Evolutionary conservation across 2,888 invertebrate species (phyloP), one percentile per base, ranked within the genome.

Genomic region (Sminthurinus aureus): DNA sequence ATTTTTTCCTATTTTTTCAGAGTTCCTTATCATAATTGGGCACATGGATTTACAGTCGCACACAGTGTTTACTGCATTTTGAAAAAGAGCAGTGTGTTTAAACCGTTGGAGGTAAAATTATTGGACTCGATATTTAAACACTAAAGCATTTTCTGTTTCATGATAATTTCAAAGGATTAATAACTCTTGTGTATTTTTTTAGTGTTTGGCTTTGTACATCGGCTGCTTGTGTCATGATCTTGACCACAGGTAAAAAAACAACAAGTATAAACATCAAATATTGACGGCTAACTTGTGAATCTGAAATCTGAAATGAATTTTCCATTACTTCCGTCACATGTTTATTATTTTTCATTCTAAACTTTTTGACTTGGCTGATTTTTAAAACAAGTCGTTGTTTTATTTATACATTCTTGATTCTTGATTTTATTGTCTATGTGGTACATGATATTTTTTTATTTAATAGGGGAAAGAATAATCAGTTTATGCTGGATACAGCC

Each of bases 231-330:
- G 96, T 89, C 96, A 96, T 89, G 96, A 96, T 89, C 90, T 96
- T 89, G 96, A 96, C 89, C 96, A 96, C 96, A 96, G 96, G 50
- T 96, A 96, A 0, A 96, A 95, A 90, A 96, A 95, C 85, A 96
- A 96, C 89, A 94, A 95, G 89, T 96, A 95, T 90, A 95, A n/a
- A 38, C 6, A 38, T 38, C 38, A 38, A 4, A 38, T 38, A 38
- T 38, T 38, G 38, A 38, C 38, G 38, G 38, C 38, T 4, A 4
- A 38, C 6, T 38, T 38, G 38, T 38, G 6, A 38, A 1, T 38
- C 38, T 38, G 38, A 38, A 38, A 1, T 38, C 38, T 38, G 38
- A 38, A 38, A 38, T 38, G 38, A 38, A 38, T 38, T 38, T 38
- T 38, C 3, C 6, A 38, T 38, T 38, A 38, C 38, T 38, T 38